Percentiles rank a stretch among this genome's conserved stretches.
These are phyloP conservation scores for Myxocyprinus asiaticus DNA, from an alignment of 2,113 vertebrate species.

Conservation along the genomic window DNA sequence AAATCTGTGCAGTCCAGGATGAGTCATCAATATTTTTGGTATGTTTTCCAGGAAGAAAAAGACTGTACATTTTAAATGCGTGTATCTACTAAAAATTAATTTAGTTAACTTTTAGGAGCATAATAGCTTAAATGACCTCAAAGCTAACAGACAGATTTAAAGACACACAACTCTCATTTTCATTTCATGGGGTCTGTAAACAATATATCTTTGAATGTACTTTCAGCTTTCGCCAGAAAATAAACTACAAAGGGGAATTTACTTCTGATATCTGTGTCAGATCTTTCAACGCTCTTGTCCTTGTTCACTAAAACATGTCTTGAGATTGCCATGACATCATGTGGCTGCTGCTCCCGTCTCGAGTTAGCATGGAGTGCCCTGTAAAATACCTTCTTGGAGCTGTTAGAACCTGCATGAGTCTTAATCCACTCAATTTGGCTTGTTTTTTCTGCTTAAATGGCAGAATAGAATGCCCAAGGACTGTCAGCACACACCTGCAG, in stretches of 20 bases:
- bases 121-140: too few relatives aligned
- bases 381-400: slow-evolving; percentile 47
- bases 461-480: slow-evolving; percentile 62
- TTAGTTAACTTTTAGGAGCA: too few relatives aligned
- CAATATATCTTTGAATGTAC: too few relatives aligned
- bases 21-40: too few relatives aligned
- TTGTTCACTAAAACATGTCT: slow-evolving; percentile 44
- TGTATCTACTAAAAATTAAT: too few relatives aligned
- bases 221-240: not conserved
- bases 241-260: slow-evolving; percentile 3
- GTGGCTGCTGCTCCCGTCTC: slow-evolving; percentile 32
- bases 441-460: slow-evolving; percentile 64
- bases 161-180: too few relatives aligned
- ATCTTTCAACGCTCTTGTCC: not conserved
- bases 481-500: slow-evolving; percentile 61
- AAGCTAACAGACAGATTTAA: too few relatives aligned
- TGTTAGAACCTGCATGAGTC: slow-evolving; percentile 62
- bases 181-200: too few relatives aligned
- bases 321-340: slow-evolving; percentile 49
- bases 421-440: slow-evolving; percentile 66
- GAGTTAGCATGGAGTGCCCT: slow-evolving; percentile 42
- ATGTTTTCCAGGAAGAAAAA: too few relatives aligned
- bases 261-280: slow-evolving; percentile 14
- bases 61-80: too few relatives aligned
- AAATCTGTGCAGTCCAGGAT: too few relatives aligned